Conservation (phyloP, 2,113 vertebrate species). For the Capreolus pygargus region DNA sequence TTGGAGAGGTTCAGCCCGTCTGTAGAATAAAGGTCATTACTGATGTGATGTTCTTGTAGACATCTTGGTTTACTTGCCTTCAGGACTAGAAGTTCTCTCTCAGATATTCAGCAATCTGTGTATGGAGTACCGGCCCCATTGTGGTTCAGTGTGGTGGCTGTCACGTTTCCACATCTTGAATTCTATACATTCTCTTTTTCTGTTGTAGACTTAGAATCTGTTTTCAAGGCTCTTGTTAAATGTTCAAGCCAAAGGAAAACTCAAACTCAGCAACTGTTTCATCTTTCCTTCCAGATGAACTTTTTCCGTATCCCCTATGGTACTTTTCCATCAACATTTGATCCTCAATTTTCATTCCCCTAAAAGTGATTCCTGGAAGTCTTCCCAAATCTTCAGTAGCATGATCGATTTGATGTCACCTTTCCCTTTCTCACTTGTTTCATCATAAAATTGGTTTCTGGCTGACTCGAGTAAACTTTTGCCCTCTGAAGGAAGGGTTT, state of each 20-base stretch:
- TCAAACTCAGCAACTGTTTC: background rate
- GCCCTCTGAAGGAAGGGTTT: background rate
- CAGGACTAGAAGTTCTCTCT: background rate
- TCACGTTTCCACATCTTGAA: background rate
- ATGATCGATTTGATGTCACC: background rate
- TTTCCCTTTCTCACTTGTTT: slow-evolving; percentile 7
- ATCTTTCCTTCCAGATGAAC: background rate
- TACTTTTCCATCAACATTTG: background rate
- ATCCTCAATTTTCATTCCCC: background rate
- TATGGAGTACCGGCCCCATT: background rate
- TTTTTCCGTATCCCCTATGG: background rate
- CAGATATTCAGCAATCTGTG: background rate
- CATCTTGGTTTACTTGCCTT: background rate
- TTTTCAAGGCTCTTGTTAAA: background rate
- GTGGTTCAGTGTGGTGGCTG: background rate
- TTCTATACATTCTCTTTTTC: background rate
- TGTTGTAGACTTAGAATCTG: background rate
- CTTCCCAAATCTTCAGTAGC: background rate
- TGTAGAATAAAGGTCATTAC: background rate
- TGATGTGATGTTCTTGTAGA: background rate
- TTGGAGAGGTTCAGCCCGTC: background rate
- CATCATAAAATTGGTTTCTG: background rate
- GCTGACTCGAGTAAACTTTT: background rate
- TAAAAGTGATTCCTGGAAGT: background rate
- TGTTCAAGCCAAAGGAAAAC: background rate